Evolutionary conservation across 2,888 invertebrate species (phyloP).

Genomic region (Drosophila anomelani): DNA sequence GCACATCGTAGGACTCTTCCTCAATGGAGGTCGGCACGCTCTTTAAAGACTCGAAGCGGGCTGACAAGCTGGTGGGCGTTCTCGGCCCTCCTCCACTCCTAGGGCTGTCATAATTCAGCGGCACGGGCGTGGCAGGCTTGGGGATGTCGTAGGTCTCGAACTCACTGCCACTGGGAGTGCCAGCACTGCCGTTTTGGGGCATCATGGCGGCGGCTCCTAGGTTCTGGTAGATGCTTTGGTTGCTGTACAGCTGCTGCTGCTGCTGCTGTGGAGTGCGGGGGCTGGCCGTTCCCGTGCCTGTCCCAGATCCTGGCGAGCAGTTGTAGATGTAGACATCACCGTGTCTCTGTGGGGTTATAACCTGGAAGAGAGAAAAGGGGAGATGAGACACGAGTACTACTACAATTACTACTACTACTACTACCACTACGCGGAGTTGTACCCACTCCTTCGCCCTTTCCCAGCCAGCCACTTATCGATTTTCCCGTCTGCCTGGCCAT

Average conservation of each 20-base stretch:
- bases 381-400: constrained; percentile 16
- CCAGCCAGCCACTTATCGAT: constrained; percentile 50
- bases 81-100: constrained; percentile 83
- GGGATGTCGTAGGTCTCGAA: constrained; percentile 87
- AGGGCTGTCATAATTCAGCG: constrained; percentile 86
- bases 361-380: constrained; percentile 84
- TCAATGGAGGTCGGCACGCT: constrained; percentile 75
- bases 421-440: constrained; percentile 5
- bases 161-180: constrained; percentile 58
- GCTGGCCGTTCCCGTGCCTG: constrained; percentile 39
- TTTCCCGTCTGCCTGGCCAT: constrained; percentile 41
- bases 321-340: constrained; percentile 91
- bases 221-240: constrained; percentile 82
- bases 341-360: constrained; percentile 89
- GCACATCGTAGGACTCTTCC: constrained; percentile 88
- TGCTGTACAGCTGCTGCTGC: constrained; percentile 76
- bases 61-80: constrained; percentile 65
- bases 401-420: constrained; percentile 7
- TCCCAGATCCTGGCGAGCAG: constrained; percentile 76
- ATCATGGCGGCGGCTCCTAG: constrained; percentile 69
- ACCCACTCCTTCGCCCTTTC: background rate
- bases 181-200: constrained; percentile 56
- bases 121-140: constrained; percentile 87
- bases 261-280: constrained; percentile 39
- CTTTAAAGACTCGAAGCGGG: constrained; percentile 79